phyloP scores from a whole-genome alignment of 2,888 invertebrate species.

The Lithophane ornitopus region DNA sequence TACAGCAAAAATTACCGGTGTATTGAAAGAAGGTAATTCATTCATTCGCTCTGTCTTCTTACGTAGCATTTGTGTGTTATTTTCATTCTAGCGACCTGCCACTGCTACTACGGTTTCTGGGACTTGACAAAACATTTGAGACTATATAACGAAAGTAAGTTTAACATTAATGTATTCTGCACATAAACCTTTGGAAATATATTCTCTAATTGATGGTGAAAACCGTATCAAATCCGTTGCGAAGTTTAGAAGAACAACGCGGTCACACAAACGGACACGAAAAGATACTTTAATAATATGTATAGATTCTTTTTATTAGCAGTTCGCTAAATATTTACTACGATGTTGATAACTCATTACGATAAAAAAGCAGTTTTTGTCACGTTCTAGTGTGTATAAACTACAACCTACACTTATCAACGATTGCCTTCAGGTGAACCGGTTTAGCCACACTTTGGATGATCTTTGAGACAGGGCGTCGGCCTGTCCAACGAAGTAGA shows the following conservation, averaged over 20 bases:
- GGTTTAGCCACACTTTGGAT: conserved; percentile 34
- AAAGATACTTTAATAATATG: neutral
- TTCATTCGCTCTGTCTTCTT: conserved; percentile 39
- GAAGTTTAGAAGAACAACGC: neutral
- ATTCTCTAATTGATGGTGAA: neutral
- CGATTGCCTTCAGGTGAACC: conserved; percentile 30
- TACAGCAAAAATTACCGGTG: conserved; percentile 56
- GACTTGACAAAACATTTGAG: neutral
- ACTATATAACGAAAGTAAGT: neutral
- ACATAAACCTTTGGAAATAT: neutral
- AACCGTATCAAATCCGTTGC: neutral
- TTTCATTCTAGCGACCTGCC: neutral
- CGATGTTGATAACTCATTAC: conserved; percentile 10
- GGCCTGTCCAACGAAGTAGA: neutral
- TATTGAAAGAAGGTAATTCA: conserved; percentile 46
- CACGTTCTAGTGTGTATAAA: conserved; percentile 4
- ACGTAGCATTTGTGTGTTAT: conserved; percentile 14
- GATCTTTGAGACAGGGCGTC: conserved; percentile 10
- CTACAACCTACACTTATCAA: neutral
- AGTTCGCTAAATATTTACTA: conserved; percentile 19
- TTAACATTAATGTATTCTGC: too few relatives aligned
- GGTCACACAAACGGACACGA: neutral
- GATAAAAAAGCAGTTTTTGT: conserved; percentile 19
- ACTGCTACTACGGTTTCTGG: neutral
- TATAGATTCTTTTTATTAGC: conserved; percentile 3